Base-by-base conservation (phyloP, 2,797 vertebrate species). In the Adelosebastes latens region DNA sequence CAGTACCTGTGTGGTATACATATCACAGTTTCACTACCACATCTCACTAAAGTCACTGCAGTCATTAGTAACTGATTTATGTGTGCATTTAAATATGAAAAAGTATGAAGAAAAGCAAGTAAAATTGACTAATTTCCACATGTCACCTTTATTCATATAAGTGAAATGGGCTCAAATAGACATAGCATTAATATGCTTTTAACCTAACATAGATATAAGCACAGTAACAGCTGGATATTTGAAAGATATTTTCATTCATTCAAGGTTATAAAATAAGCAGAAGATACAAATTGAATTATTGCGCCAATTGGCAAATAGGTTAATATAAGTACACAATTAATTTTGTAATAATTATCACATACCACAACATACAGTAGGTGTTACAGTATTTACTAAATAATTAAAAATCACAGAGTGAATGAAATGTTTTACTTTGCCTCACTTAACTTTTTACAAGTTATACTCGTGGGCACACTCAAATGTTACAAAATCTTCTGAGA, bases 121-220 rank as follows among this genome's bases (percentile, higher is more conserved):
- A 16, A 20, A 64, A 27, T 3, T 25, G n/a, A 72, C 36, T 25
- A 1, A 72, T 60, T 71, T 67, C 20, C 46, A 64, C 12, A 62
- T 8, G 5, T 29, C 2, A 12, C 3, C 10, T 89, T 88, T 90
- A 89, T 83, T 89, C 20, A 59, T 29, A n/a, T 9, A 5, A 36
- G 20, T n/a, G 2, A 63, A 85, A 77, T 59, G 1, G 25, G 29
- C 55, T 79, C 36, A 71, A 20, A 24, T 18, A 55, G 4, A 59
- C 20, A 36, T 16, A 31, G 31, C 4, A 66, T 32, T n/a, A 0
- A 59, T 55, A 16, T 46, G 20, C 13, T 66, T 78, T 62, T 31
- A 49, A 65, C n/a, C 2, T 24, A 77, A 79, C 34, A 61, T 42
- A 75, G 39, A 80, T 71, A 22, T 42, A 79, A 66, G 18, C 39